Percentiles rank a stretch among this genome's conserved stretches.
Conservation (phyloP, 2,888 invertebrate genomes). For the Kryphioiulus occultus region DNA sequence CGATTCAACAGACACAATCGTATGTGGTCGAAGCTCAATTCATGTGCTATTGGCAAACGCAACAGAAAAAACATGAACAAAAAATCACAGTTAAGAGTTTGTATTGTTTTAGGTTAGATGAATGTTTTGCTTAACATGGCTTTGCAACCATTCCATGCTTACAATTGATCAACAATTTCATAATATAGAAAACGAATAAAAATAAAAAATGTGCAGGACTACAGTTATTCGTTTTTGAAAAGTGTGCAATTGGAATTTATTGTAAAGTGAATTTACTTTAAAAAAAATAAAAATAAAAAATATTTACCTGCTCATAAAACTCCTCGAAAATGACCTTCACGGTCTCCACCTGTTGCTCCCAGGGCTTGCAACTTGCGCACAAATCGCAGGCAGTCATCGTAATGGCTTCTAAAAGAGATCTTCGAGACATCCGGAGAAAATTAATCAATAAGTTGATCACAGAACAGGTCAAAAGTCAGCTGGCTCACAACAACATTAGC, state of each 20-base stretch:
- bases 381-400: conserved; percentile 86
- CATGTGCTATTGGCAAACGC: not conserved
- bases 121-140: not conserved
- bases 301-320: conserved; percentile 74
- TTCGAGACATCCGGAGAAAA: conserved; percentile 56
- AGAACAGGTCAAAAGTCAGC: not conserved
- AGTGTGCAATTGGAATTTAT: not conserved
- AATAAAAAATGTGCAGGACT: not conserved
- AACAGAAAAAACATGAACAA: not conserved
- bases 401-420: conserved; percentile 75
- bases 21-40: not conserved
- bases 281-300: not conserved
- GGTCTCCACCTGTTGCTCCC: conserved; percentile 80
- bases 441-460: not conserved
- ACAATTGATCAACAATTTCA: not conserved
- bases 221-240: not conserved
- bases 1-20: not conserved
- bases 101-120: not conserved
- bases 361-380: conserved; percentile 84
- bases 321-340: conserved; percentile 83
- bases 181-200: not conserved
- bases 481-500: not conserved
- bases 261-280: not conserved
- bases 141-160: not conserved
- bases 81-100: not conserved